Conservation (phyloP, 1,140 invertebrate species). For the Caenorhabditis inopinata region DNA sequence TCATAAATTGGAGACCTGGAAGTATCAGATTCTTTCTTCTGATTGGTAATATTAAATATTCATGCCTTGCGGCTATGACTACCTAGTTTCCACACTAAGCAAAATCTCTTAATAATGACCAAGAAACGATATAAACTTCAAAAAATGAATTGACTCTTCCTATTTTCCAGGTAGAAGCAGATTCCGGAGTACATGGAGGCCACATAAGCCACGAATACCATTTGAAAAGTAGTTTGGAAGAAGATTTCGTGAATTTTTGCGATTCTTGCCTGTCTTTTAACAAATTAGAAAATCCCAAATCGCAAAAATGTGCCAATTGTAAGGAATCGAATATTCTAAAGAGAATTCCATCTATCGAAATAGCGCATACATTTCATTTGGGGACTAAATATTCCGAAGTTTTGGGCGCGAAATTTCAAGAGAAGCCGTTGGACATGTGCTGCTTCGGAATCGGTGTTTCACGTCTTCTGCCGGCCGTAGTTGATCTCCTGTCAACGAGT, state of each 20-base stretch:
- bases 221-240: conserved; percentile 20
- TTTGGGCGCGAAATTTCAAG: background rate
- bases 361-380: conserved; percentile 42
- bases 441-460: conserved; percentile 46
- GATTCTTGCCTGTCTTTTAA: background rate
- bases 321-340: background rate
- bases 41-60: too few relatives aligned
- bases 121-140: background rate
- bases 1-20: too few relatives aligned
- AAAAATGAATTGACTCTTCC: too few relatives aligned
- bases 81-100: too few relatives aligned
- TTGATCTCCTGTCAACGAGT: conserved; percentile 9
- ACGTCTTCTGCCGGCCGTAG: conserved; percentile 18
- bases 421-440: conserved; percentile 38
- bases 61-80: too few relatives aligned
- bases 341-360: background rate
- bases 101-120: too few relatives aligned
- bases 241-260: conserved; percentile 29
- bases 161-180: conserved; percentile 38
- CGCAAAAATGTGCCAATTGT: background rate
- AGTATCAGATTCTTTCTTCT: too few relatives aligned
- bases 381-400: conserved; percentile 37
- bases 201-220: conserved; percentile 41
- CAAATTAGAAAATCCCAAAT: background rate
- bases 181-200: conserved; percentile 43